Conservation (phyloP, 2,888 invertebrate genomes). For the Drosophila nr. fundita region DNA sequence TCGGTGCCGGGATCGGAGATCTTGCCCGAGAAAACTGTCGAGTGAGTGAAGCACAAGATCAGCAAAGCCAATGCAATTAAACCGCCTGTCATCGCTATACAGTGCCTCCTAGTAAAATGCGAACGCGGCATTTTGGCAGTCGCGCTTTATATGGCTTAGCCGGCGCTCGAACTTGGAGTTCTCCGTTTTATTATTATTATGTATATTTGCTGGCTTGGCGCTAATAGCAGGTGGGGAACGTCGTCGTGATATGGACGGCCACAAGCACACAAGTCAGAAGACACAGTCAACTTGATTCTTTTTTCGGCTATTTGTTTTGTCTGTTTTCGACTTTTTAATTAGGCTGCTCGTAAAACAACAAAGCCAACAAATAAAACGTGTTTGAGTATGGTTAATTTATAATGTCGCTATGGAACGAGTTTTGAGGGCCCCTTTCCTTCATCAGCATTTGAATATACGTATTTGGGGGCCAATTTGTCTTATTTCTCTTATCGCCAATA, state of each 20-base stretch:
- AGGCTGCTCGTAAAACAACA: conserved; percentile 52
- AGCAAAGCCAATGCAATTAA: conserved; percentile 76
- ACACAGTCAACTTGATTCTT: conserved; percentile 41
- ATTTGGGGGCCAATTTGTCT: conserved; percentile 29
- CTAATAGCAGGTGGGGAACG: conserved; percentile 33
- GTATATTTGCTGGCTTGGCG: conserved; percentile 25
- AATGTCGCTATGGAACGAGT: conserved; percentile 37
- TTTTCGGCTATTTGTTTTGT: conserved; percentile 16
- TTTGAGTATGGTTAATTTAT: conserved; percentile 32
- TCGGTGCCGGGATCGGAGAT: conserved; percentile 66
- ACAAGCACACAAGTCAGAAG: conserved; percentile 33
- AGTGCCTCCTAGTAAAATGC: conserved; percentile 81
- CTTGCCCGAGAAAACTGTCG: conserved; percentile 68
- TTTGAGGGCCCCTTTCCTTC: conserved; percentile 34
- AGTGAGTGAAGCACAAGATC: conserved; percentile 78
- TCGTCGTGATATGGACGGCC: conserved; percentile 18
- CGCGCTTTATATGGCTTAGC: conserved; percentile 66
- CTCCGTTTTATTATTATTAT: conserved; percentile 24
- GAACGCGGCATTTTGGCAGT: conserved; percentile 81
- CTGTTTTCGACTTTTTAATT: conserved; percentile 47
- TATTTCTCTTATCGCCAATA: conserved; percentile 38
- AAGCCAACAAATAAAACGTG: conserved; percentile 27
- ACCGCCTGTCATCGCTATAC: conserved; percentile 82
- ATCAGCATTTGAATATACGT: conserved; percentile 22
- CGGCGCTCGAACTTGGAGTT: conserved; percentile 21